phyloP scores from a whole-genome alignment of 2,797 vertebrate genomes.

The Coccyzus lansbergi region DNA sequence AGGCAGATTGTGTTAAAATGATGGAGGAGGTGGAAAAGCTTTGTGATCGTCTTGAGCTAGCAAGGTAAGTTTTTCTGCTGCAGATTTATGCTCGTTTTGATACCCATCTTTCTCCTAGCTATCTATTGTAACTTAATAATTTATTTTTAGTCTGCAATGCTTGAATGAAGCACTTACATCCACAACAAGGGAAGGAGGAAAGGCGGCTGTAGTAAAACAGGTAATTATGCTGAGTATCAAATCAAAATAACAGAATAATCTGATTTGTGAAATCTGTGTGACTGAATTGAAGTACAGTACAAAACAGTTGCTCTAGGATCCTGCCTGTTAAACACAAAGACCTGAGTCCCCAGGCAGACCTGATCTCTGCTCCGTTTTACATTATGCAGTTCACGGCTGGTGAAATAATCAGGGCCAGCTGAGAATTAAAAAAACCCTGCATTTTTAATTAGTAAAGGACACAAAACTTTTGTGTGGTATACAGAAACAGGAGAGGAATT shows the following conservation, averaged over 20 bases:
- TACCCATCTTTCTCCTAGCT: constrained; percentile 44
- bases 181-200: constrained; percentile 89
- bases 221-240: constrained; percentile 77
- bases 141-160: constrained; percentile 88
- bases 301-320: not conserved
- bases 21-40: constrained; percentile 99
- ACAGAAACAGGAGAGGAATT: not conserved
- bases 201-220: constrained; percentile 91
- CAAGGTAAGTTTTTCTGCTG: constrained; percentile 81
- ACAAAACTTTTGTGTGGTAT: not conserved
- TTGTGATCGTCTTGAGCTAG: constrained; percentile 93
- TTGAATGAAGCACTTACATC: constrained; percentile 91
- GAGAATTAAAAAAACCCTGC: not conserved
- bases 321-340: not conserved
- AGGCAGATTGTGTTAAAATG: constrained; percentile 94
- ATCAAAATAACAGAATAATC: constrained; percentile 11
- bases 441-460: not conserved
- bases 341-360: not conserved
- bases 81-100: constrained; percentile 22
- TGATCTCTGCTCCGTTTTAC: not conserved
- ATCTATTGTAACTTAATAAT: constrained; percentile 64
- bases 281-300: not conserved
- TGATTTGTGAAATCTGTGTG: not conserved
- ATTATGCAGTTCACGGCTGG: not conserved
- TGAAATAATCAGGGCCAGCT: not conserved